Evolutionary conservation across 2,888 invertebrate genomes (phyloP).

Genomic region (Eupithecia tripunctaria): DNA sequence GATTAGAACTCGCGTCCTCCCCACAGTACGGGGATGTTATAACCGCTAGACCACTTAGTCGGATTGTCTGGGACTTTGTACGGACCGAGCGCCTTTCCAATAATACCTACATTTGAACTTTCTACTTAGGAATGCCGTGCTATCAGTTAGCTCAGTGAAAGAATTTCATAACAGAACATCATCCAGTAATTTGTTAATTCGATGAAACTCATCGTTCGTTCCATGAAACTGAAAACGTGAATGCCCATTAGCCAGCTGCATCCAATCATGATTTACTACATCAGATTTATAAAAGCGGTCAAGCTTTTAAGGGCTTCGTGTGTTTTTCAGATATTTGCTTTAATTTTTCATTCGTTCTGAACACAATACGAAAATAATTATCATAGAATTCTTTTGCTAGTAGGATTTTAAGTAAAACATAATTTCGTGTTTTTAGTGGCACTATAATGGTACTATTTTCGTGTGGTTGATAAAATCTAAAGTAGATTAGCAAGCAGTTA

Average conservation of each 20-base stretch:
- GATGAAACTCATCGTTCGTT: slow-evolving; percentile 3
- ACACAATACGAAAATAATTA: not conserved
- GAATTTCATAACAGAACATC: too few species aligned
- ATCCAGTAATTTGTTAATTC: not conserved
- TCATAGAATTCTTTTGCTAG: not conserved
- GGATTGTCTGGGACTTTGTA: too few species aligned
- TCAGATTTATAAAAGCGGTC: slow-evolving; percentile 7
- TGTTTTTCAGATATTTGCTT: slow-evolving; percentile 3
- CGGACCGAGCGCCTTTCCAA: too few species aligned
- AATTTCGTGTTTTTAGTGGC: not conserved
- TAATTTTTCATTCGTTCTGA: not conserved
- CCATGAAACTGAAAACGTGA: slow-evolving; percentile 23
- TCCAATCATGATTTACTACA: slow-evolving; percentile 29
- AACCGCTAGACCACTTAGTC: too few species aligned
- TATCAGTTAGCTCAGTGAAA: too few species aligned
- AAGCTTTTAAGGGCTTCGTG: not conserved
- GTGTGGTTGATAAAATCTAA: not conserved
- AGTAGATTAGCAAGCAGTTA: slow-evolving; percentile 3
- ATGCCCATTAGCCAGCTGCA: slow-evolving; percentile 37
- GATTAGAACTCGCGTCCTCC: too few species aligned
- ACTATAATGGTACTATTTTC: too few species aligned
- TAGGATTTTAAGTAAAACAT: not conserved
- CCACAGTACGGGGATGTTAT: too few species aligned
- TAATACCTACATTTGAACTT: too few species aligned
- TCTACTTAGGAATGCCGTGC: too few species aligned